phyloP scores from a whole-genome alignment of 1,140 invertebrate species.

The Pemphigus obesinymphae region DNA sequence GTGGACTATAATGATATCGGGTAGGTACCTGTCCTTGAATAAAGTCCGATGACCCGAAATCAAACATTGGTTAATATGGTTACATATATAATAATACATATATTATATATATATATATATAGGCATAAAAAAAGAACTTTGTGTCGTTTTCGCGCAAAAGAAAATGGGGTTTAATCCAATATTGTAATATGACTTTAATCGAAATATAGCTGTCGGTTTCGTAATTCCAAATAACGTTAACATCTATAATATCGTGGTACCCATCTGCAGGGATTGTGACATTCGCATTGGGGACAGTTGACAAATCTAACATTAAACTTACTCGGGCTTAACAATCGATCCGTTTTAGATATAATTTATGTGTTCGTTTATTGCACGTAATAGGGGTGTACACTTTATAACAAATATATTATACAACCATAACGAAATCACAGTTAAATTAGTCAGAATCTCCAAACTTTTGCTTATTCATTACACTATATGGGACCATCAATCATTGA shows the following conservation, averaged over 20 bases:
- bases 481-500: background rate
- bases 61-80: no score
- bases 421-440: background rate
- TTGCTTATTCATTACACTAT: background rate
- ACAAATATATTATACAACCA: background rate
- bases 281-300: constrained; percentile 1
- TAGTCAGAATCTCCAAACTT: background rate
- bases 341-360: constrained; percentile 14
- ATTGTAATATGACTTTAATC: background rate
- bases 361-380: background rate
- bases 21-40: no score
- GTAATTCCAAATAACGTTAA: background rate
- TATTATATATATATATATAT: no score
- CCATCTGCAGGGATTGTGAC: background rate
- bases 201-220: background rate
- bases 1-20: no score
- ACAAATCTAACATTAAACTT: constrained; percentile 15
- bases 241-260: background rate
- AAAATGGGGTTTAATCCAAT: background rate
- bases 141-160: background rate
- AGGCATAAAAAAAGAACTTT: background rate
- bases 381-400: background rate
- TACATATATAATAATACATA: no score
- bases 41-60: no score
- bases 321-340: constrained; percentile 6